A percentile compares a stretch with the other conserved stretches of the same genome.
Evolutionary conservation across 2,113 vertebrate species (phyloP).

Genomic region (Marcusenius ussheri): DNA sequence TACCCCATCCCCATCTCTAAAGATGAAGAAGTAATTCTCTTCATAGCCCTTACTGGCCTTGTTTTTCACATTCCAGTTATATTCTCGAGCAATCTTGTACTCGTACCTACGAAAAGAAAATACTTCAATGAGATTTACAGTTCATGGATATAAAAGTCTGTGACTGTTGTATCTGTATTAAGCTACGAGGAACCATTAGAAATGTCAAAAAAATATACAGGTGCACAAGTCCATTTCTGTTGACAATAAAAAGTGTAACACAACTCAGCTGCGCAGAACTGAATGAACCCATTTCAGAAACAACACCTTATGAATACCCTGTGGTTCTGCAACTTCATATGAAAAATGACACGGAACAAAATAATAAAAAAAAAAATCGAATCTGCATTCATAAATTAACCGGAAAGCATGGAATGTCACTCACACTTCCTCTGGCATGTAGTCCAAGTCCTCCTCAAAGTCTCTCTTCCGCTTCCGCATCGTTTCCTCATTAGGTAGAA

Average conservation of each 20-base stretch:
- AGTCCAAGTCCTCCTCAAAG: conserved; percentile 78
- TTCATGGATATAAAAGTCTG: not conserved
- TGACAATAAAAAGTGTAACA: not conserved
- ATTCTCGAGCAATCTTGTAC: conserved; percentile 90
- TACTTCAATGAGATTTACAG: not conserved
- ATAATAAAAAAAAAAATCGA: not conserved
- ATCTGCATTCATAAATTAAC: not conserved
- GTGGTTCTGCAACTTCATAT: not conserved
- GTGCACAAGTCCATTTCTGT: not conserved
- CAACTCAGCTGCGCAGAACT: not conserved
- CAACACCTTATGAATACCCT: not conserved
- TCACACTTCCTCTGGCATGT: conserved; percentile 82
- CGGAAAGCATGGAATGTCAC: conserved; percentile 17
- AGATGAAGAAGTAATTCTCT: conserved; percentile 96
- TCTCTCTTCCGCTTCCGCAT: conserved; percentile 86
- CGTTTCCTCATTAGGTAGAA: conserved; percentile 83
- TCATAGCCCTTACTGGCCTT: conserved; percentile 95
- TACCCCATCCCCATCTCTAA: conserved; percentile 83
- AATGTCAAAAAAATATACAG: not conserved
- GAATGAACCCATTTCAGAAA: not conserved
- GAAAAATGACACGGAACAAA: not conserved
- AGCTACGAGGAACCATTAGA: not conserved
- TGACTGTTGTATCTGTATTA: not conserved
- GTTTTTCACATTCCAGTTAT: conserved; percentile 97
- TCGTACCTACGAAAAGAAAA: conserved; percentile 66